These are phyloP conservation scores for Mesitornis unicolor DNA, from an alignment of 2,113 vertebrate species.

Conservation along the genomic window DNA sequence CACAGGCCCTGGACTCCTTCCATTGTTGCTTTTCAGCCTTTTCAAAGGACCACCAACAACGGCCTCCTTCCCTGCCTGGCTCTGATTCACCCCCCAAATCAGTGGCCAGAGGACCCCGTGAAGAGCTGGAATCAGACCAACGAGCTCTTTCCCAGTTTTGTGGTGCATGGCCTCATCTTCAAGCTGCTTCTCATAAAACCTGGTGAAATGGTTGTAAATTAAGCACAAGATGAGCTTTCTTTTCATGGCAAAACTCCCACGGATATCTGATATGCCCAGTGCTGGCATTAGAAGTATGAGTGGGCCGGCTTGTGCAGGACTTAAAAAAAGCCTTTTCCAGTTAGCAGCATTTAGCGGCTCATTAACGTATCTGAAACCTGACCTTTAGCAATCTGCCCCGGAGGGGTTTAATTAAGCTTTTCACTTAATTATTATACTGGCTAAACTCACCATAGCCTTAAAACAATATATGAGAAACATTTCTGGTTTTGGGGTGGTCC, in stretches of 20 bases:
- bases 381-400: background rate
- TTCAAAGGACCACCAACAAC: background rate
- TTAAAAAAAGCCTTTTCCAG: background rate
- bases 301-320: background rate
- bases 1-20: background rate
- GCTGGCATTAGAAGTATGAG: background rate
- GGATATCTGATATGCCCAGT: background rate
- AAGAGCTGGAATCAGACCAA: background rate
- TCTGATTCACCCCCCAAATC: background rate
- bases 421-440: background rate
- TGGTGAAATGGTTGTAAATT: background rate
- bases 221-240: background rate
- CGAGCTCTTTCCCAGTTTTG: background rate
- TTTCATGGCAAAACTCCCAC: background rate
- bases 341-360: conserved; percentile 32
- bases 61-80: fast-evolving
- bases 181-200: background rate
- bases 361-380: conserved; percentile 20
- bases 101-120: background rate
- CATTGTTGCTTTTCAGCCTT: background rate
- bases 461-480: background rate
- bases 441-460: background rate
- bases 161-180: background rate
- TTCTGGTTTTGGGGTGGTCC: background rate
- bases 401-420: background rate